Evolutionary conservation across 2,888 invertebrate species (phyloP).

Genomic region (Magallana nippona): DNA sequence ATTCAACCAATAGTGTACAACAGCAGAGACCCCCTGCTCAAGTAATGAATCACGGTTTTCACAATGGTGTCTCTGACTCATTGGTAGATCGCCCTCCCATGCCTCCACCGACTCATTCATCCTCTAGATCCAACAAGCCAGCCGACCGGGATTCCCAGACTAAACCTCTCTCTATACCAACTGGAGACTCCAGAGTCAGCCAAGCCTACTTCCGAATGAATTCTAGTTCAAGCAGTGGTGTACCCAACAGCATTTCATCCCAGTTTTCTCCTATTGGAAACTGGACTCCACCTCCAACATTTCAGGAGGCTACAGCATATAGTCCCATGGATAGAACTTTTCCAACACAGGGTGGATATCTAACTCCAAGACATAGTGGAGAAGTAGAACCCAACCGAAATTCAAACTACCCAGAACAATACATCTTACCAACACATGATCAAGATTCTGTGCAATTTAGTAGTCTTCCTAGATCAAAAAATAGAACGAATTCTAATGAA

Average conservation of each 20-base stretch:
- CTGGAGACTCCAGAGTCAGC: constrained; percentile 28
- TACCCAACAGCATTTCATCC: constrained; percentile 44
- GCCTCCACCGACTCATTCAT: constrained; percentile 52
- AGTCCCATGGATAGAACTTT: constrained; percentile 43
- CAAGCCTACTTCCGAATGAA: constrained; percentile 60
- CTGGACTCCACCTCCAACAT: constrained; percentile 60
- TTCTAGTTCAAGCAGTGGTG: constrained; percentile 45
- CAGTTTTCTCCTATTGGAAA: constrained; percentile 54
- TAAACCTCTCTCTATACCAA: constrained; percentile 41
- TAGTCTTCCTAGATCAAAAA: constrained; percentile 41
- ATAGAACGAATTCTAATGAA: constrained; percentile 22
- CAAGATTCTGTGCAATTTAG: constrained; percentile 42
- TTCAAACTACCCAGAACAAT: constrained; percentile 35
- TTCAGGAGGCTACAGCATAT: constrained; percentile 50
- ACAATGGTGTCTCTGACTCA: constrained; percentile 49
- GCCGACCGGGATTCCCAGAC: constrained; percentile 49
- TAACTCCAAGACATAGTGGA: constrained; percentile 47
- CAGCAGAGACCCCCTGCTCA: constrained; percentile 49
- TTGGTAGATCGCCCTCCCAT: constrained; percentile 62
- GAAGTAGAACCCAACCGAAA: constrained; percentile 37
- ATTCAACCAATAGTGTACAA: constrained; percentile 49
- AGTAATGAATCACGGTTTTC: constrained; percentile 41
- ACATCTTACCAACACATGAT: constrained; percentile 46
- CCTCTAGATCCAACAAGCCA: constrained; percentile 37
- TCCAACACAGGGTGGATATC: constrained; percentile 38